Percentiles rank a stretch among this genome's conserved stretches.
phyloP scores from a whole-genome alignment of 2,113 vertebrate species.

The Lipophrys pholis region DNA sequence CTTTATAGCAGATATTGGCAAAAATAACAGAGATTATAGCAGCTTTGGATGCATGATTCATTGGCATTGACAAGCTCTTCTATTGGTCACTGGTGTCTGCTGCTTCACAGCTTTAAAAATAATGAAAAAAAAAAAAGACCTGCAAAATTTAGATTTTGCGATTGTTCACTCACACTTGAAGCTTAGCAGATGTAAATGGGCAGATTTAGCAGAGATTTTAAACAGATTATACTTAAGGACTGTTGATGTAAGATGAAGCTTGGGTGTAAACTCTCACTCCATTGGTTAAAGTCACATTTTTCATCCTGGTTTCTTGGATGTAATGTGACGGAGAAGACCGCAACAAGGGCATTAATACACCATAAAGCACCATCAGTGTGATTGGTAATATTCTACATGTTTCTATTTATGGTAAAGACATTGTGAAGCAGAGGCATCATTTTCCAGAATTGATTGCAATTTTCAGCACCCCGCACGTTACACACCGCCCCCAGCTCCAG shows the following conservation, averaged over 20 bases:
- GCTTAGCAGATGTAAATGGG: conserved; percentile 36
- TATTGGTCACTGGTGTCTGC: conserved; percentile 43
- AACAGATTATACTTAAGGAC: not conserved
- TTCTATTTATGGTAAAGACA: no score
- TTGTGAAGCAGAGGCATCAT: no score
- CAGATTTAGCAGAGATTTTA: conserved; percentile 17
- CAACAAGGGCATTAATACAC: no score
- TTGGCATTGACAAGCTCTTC: conserved; percentile 43
- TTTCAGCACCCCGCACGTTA: no score
- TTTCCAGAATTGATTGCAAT: no score
- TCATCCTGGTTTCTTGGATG: not conserved
- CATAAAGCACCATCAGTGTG: no score
- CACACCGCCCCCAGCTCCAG: no score
- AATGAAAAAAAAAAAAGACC: conserved; percentile 24
- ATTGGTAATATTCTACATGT: no score
- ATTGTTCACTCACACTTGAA: conserved; percentile 41
- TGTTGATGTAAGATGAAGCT: conserved; percentile 31
- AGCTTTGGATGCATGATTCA: conserved; percentile 67
- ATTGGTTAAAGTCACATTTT: conserved; percentile 16
- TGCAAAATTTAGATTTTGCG: conserved; percentile 17
- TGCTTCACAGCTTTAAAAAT: conserved; percentile 20
- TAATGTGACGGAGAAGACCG: no score
- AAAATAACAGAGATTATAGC: conserved; percentile 64
- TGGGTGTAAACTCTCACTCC: conserved; percentile 24
- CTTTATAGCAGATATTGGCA: conserved; percentile 75